A percentile compares a stretch with the other conserved stretches of the same genome.
These are phyloP conservation scores for Ursus arctos DNA, from an alignment of 2,113 vertebrate species.

Conservation along the genomic window DNA sequence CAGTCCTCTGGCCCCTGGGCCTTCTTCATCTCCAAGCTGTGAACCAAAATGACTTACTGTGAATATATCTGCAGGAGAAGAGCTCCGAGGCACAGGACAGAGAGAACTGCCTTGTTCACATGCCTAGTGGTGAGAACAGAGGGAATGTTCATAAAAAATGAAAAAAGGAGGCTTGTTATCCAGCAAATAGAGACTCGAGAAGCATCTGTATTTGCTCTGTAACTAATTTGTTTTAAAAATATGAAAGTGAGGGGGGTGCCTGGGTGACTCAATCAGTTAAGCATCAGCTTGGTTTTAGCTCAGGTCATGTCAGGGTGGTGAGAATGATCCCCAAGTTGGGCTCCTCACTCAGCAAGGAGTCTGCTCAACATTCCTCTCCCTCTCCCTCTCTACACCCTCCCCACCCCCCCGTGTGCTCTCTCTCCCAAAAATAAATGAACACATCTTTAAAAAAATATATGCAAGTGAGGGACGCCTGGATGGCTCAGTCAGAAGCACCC, in stretches of 20 bases:
- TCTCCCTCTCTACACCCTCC: too few relatives aligned
- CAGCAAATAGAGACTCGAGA: background rate
- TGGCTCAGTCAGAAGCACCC: too few relatives aligned
- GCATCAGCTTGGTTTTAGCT: too few relatives aligned
- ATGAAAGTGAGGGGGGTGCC: background rate
- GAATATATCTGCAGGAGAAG: constrained; percentile 63
- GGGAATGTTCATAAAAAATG: constrained; percentile 9
- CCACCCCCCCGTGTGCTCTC: too few relatives aligned
- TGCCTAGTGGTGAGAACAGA: background rate
- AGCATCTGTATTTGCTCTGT: constrained; percentile 1
- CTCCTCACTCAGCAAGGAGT: rapidly evolving
- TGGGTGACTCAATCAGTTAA: too few relatives aligned
- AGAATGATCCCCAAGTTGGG: too few relatives aligned
- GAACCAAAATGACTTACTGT: constrained; percentile 56
- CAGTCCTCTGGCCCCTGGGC: constrained; percentile 76
- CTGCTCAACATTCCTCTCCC: too few relatives aligned
- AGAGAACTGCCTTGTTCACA: constrained; percentile 46
- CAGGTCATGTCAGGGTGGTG: too few relatives aligned
- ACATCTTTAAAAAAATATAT: too few relatives aligned
- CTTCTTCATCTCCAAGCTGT: constrained; percentile 71
- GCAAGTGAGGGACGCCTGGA: too few relatives aligned
- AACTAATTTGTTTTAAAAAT: constrained; percentile 51
- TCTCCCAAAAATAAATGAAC: too few relatives aligned
- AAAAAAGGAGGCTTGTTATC: background rate
- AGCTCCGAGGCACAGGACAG: constrained; percentile 17